Evolutionary conservation across 2,888 invertebrate species (phyloP), one percentile per base, ranked within the genome.

Genomic region (Platerodrilus igneus): DNA sequence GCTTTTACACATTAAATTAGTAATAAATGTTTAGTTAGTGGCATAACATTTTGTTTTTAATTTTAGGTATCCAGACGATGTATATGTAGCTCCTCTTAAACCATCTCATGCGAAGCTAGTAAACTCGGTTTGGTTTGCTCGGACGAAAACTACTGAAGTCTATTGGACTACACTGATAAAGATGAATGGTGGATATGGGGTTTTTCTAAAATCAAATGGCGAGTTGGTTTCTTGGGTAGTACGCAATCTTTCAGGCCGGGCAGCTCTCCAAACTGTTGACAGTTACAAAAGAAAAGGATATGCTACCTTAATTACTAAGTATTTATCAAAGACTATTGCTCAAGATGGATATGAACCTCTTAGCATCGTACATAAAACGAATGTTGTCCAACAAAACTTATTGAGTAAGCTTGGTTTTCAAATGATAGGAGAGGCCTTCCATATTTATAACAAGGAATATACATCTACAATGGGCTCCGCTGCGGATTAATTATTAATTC

Each of bases 191-290:
- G 63, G 66, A 5, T 29, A 58, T 11, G 69, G 70, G 9, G 41
- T 69, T 2, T 69, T 64, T 48, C 47, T 62, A 4, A 67, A 64
- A 51, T 37, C 53, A 16, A 57, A 56, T 31, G 35, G 62, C 33
- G 49, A 57, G 41, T 44, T 70, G 27, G 56, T 67, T 4, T 60
- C 67, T 6, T 70, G 69, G 69, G 55, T 52, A 7, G 25, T 68
- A 10, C 59, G 60, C 31, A 62, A 61, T 36, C 59, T 62, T 17
- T 57, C 60, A 34, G 61, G 64, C 10, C 28, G 68, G 21, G 61
- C 60, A 10, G 51, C 63, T 4, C 50, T 68, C 15, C 67, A 69
- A 41, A 67, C 67, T 2, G 43, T 56, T 4, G 56, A 63, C 2
- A 50, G 55, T 10, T 52, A 68, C 35, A 62, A 52, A 41, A 51